Base-by-base conservation (phyloP, 53 echinoderm and acorn worm genomes). In the Paracentrotus lividus region DNA sequence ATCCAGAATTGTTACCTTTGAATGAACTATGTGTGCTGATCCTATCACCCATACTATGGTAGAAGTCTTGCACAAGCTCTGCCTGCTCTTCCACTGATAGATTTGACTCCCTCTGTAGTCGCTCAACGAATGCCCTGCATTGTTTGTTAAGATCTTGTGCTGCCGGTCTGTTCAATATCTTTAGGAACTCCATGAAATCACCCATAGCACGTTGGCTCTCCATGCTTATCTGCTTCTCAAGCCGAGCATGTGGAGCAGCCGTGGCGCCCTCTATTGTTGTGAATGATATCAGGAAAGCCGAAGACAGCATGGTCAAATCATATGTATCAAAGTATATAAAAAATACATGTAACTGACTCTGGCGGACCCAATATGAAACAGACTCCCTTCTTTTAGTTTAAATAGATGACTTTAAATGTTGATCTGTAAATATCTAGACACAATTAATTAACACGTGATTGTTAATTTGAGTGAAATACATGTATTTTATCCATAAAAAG, bases 1-100 rank as follows among this genome's bases (percentile, higher is more conserved):
- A n/a, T n/a, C n/a, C n/a, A n/a, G n/a, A n/a, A n/a, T 34, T 36
- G 14, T 93, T 94, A 96, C 96, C 96, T 94, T 95, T 95, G 88
- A 97, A 98, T 51, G 94, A 91, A 42, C 93, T 95, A 66, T 97
- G 96, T 24, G 93, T 96, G 57, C 88, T 89, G 65, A 98, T 95
- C 52, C 96, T 88, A 42, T 97, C 98, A 0, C 72, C 90, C 60
- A 97, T 94, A 84, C 94, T 94, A 33, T 94, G 94, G 43, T 98
- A 98, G 93, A 98, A 98, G 90, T 98, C 98, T 88, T 98, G 98
- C 29, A 98, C 96, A 88, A 94, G 68, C 93, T 96, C 98, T 0
- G 97, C 97, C 58, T 96, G 97, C 88, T 98, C 97, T 72, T 98
- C 98, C 13, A 96, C 90, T n/a, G 93, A 86, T 3, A 94, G 56